These are phyloP conservation scores for Opisthograptis luteolata DNA, from an alignment of 2,888 invertebrate genomes.

Conservation along the genomic window DNA sequence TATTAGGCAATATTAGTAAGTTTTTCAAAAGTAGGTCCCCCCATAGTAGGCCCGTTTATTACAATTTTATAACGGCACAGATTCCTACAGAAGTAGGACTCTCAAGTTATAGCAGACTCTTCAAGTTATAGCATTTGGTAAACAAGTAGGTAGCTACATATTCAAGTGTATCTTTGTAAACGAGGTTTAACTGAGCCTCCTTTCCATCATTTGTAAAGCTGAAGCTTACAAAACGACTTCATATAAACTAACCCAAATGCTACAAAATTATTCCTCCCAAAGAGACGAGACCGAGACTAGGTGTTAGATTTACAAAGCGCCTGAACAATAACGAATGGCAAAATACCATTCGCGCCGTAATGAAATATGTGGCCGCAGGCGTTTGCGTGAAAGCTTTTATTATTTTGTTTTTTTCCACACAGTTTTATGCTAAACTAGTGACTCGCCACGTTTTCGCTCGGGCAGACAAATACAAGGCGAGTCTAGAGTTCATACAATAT, in stretches of 20 bases:
- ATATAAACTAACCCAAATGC: not conserved
- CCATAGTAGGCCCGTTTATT: too few relatives aligned
- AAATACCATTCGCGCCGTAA: slow-evolving; percentile 47
- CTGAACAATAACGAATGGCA: slow-evolving; percentile 54
- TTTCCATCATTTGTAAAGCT: not conserved
- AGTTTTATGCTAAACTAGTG: slow-evolving; percentile 35
- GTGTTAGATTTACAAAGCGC: slow-evolving; percentile 54
- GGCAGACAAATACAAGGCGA: too few relatives aligned
- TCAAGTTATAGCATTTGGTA: too few relatives aligned
- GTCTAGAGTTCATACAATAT: too few relatives aligned
- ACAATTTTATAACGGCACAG: too few relatives aligned
- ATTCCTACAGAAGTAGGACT: too few relatives aligned
- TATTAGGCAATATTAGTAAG: too few relatives aligned
- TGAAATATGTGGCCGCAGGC: slow-evolving; percentile 60
- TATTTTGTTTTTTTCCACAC: slow-evolving; percentile 37
- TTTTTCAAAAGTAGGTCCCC: too few relatives aligned
- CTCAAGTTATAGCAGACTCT: too few relatives aligned
- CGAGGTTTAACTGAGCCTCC: not conserved
- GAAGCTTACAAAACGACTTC: not conserved
- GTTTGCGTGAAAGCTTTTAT: slow-evolving; percentile 44
- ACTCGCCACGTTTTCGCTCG: too few relatives aligned
- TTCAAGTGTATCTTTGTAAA: too few relatives aligned
- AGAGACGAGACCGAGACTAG: slow-evolving; percentile 31
- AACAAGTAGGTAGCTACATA: too few relatives aligned
- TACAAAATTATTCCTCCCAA: not conserved